phyloP scores from a whole-genome alignment of 2,113 vertebrate species.

The Cottus gobio region DNA sequence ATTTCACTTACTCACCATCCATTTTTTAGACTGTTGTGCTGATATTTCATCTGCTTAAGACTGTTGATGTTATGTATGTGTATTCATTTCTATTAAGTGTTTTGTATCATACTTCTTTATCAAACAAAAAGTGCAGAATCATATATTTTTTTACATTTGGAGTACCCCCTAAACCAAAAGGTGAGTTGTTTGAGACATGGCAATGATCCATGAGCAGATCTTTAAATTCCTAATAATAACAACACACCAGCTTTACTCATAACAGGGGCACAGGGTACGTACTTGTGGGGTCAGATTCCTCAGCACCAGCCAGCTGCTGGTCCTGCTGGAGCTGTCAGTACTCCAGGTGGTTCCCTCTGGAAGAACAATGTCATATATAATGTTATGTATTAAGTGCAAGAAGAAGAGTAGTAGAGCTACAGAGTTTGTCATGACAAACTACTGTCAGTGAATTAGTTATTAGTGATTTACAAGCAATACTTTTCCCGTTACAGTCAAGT shows the following conservation, averaged over 20 bases:
- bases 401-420: neutral
- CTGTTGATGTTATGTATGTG: no score
- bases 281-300: conserved; percentile 99
- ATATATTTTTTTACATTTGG: neutral
- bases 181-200: neutral
- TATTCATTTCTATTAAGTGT: neutral
- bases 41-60: neutral
- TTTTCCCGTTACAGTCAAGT: neutral
- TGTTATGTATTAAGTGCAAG: neutral
- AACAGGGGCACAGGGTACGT: conserved; percentile 27
- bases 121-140: neutral
- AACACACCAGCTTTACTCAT: neutral
- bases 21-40: neutral
- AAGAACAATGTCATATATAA: conserved; percentile 6
- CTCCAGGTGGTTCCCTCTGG: conserved; percentile 95
- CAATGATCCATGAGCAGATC: neutral
- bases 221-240: neutral
- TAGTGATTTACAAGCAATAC: neutral
- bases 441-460: neutral
- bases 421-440: neutral
- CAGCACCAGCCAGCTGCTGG: conserved; percentile 98
- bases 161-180: neutral
- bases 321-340: conserved; percentile 94
- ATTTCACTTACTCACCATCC: neutral
- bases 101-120: neutral